Base-by-base conservation (phyloP, 2,797 vertebrate species). In the Rachycentron canadum region DNA sequence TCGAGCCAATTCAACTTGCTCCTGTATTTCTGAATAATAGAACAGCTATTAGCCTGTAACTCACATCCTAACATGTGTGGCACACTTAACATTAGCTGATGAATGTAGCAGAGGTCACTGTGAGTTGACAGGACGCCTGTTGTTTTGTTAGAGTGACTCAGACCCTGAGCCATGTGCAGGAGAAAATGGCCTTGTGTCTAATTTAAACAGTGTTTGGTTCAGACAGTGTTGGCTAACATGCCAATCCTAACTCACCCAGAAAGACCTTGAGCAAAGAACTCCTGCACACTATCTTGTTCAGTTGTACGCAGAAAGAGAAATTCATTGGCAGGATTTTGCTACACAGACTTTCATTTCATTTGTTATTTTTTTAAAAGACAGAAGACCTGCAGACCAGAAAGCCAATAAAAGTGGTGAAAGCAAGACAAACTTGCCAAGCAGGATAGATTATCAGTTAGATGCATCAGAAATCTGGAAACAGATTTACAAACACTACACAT, bases 11-110 rank as follows among this genome's bases (percentile, higher is more conserved):
- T 71, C 58, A 0, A 26, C 58, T 73, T 11, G 38, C 32, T 41
- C 28, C 71, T 61, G 49, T 70, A 69, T 81, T 45, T 85, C 49
- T 91, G 84, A 90, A 87, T 83, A 88, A 92, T 87, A 64, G 32
- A 86, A 56, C 26, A 84, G 63, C 86, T 73, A 78, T 88, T 86
- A 89, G 78, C 64, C 41, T 28, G 59, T 84, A 88, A 90, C 81
- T 89, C 88, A 89, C 74, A 75, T 78, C 57, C 76, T 43, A 57
- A 66, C 67, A 34, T 81, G 71, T 21, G 58, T 67, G 49, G 17
- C n/a, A 0, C 43, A 38, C 79, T 80, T 61, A 53, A 16, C 30
- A 17, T 72, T 60, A 6, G 53, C 62, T 17, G 47, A 41, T 60
- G 64, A 82, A 70, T 64, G 69, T 41, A 52, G 73, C 67, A 47